Base-by-base conservation (phyloP, 2,113 vertebrate species). In the Anoplopoma fimbria region DNA sequence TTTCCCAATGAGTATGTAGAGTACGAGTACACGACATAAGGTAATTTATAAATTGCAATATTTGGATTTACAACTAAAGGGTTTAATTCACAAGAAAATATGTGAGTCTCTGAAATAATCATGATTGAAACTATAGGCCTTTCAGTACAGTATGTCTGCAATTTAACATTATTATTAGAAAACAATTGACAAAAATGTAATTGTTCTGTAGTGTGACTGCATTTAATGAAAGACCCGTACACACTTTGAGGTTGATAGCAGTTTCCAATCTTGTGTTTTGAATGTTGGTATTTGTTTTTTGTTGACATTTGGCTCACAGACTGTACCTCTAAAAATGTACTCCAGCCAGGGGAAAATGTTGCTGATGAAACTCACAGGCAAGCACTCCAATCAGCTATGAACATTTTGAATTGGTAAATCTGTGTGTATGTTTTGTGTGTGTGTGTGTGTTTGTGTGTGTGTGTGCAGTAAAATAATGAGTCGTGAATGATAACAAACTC, bases 401-500 rank as follows among this genome's bases (percentile, higher is more conserved):
- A 33, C 3, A 42, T 36, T 64, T 5, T 34, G 5, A 64, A 55
- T 10, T 58, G 36, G 81, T 68, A 31, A 25, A 65, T 57, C 10
- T n/a, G 45, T 73, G 55, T 65, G 34, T 10, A 10, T 25, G n/a
- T 29, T n/a, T n/a, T n/a, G n/a, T n/a, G 55, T 65, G 34, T 10
- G 14, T 25, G n/a, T 29, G 23, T 21, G 33, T 67, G 63, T 42
- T 36, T 40, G 38, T 19, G 55, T 73, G 47, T 62, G 36, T 7
- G 19, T 12, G 19, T 25, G 45, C 5, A 17, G 7, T 15, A 6
- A 77, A 69, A 75, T 27, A 69, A 61, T 65, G 79, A 77, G 27
- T 80, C 51, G 61, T 9, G 0, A 71, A 69, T 25, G 34, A 31
- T 33, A 74, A 82, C 47, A 49, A 57, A 80, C 95, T 95, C 91